phyloP scores from a whole-genome alignment of 2,113 vertebrate species.

The Odocoileus hemionus region DNA sequence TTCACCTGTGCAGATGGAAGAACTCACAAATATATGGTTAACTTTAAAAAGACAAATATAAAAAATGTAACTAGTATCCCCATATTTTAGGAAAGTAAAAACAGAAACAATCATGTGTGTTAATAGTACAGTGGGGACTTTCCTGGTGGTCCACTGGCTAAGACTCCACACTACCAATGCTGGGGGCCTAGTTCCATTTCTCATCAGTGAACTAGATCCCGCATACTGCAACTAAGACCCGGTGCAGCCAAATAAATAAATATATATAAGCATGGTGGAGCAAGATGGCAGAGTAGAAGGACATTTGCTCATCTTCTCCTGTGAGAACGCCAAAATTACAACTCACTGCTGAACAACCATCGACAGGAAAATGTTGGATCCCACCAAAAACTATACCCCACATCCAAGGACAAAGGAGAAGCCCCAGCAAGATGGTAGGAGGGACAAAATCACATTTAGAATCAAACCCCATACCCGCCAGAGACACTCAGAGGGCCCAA shows the following conservation, averaged over 20 bases:
- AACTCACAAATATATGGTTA: not conserved
- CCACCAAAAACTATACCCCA: not conserved
- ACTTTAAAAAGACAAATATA: not conserved
- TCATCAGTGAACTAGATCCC: not conserved
- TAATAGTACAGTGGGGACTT: not conserved
- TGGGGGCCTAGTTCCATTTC: not conserved
- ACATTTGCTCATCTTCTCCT: not conserved
- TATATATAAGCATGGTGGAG: rapidly evolving
- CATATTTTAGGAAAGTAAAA: not conserved
- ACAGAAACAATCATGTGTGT: not conserved
- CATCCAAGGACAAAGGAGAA: not conserved
- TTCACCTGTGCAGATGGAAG: not conserved
- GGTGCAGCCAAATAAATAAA: not conserved
- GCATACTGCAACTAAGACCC: not conserved
- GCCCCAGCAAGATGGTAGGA: not conserved
- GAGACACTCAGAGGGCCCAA: not conserved
- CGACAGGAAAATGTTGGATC: not conserved
- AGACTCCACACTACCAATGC: not conserved
- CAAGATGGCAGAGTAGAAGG: not conserved
- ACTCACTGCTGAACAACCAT: not conserved
- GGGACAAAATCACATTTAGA: not conserved
- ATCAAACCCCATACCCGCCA: not conserved
- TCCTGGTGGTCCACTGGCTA: not conserved
- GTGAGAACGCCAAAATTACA: not conserved
- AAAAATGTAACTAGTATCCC: not conserved